Evolutionary conservation across 1,140 invertebrate species (phyloP).

Genomic region (Scaptomyza pallida): DNA sequence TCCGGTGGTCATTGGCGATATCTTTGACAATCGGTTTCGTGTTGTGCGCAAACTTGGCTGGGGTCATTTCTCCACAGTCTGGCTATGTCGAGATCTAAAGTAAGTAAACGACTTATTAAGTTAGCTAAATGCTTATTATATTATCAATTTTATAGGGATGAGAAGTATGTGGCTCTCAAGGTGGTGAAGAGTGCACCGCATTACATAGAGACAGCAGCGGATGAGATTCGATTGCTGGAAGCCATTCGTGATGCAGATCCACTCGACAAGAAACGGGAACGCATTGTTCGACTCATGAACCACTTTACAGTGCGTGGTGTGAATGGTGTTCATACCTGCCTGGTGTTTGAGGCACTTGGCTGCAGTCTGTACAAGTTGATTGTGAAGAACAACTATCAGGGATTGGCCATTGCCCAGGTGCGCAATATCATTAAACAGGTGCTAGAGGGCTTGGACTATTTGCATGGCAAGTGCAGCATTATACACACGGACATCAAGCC

Average conservation of each 20-base stretch:
- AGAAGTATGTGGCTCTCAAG: constrained; percentile 98
- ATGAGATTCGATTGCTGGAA: constrained; percentile 98
- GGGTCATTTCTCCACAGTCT: constrained; percentile 99
- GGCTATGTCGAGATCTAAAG: constrained; percentile 97
- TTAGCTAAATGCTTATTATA: not conserved
- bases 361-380: constrained; percentile 99
- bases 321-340: constrained; percentile 97
- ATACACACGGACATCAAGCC: constrained; percentile 99
- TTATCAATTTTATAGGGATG: constrained; percentile 86
- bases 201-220: constrained; percentile 98
- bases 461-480: constrained; percentile 98
- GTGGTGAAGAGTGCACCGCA: constrained; percentile 99
- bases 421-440: constrained; percentile 97
- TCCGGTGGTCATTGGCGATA: constrained; percentile 95
- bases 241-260: constrained; percentile 96
- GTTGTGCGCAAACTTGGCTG: constrained; percentile 98
- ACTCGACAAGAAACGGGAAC: constrained; percentile 94
- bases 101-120: constrained; percentile 33
- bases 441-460: constrained; percentile 97
- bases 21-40: constrained; percentile 97
- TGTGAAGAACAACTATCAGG: constrained; percentile 98
- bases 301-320: constrained; percentile 99
- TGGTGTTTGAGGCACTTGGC: constrained; percentile 99
- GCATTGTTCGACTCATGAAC: constrained; percentile 98
- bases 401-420: constrained; percentile 97